These are phyloP conservation scores for Danionella dracula DNA, from an alignment of 2,797 vertebrate species.

Conservation along the genomic window DNA sequence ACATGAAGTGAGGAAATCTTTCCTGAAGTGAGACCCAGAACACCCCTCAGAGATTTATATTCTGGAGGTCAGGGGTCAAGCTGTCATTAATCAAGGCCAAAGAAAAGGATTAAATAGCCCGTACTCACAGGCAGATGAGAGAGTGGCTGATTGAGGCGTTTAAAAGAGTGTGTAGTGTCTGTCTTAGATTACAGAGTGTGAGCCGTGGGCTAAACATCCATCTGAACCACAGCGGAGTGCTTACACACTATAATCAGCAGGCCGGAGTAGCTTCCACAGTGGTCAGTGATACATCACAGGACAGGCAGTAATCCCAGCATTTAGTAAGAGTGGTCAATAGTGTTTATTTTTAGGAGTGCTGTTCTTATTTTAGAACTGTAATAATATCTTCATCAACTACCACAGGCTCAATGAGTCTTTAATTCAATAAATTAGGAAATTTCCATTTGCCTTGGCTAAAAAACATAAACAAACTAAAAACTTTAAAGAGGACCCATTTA, in stretches of 20 bases:
- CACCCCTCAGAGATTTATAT: slow-evolving; percentile 63
- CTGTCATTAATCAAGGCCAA: slow-evolving; percentile 68
- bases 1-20: slow-evolving; percentile 41
- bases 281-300: slow-evolving; percentile 27
- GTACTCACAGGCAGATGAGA: slow-evolving; percentile 59
- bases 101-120: slow-evolving; percentile 68
- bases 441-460: too few relatives aligned
- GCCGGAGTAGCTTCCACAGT: slow-evolving; percentile 27
- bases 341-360: not conserved
- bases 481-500: too few relatives aligned
- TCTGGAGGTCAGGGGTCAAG: slow-evolving; percentile 64
- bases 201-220: slow-evolving; percentile 56
- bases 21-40: slow-evolving; percentile 53
- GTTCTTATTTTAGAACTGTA: not conserved
- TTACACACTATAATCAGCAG: slow-evolving; percentile 39
- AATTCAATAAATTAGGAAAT: too few relatives aligned
- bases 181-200: slow-evolving; percentile 67
- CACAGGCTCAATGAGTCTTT: not conserved
- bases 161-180: slow-evolving; percentile 63
- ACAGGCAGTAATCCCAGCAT: not conserved
- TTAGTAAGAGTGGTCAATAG: not conserved
- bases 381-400: not conserved
- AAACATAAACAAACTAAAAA: too few relatives aligned
- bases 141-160: slow-evolving; percentile 56
- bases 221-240: slow-evolving; percentile 48